These are phyloP conservation scores for Ommatoiulus sabulosus DNA, from an alignment of 2,888 invertebrate genomes.

Conservation along the genomic window DNA sequence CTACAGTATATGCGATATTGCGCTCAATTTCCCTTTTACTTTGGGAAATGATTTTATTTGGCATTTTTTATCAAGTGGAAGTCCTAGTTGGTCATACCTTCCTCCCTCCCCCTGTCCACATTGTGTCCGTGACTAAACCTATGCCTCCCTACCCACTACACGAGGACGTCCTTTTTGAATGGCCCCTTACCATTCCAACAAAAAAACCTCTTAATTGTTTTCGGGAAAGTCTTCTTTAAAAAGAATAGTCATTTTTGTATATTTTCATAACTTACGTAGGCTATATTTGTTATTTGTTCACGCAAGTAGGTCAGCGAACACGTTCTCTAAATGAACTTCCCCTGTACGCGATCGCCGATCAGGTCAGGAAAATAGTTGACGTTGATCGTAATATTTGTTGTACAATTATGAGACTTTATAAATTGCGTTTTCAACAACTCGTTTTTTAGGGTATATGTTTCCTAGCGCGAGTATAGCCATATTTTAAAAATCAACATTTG, in stretches of 20 bases:
- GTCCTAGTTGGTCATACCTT: too few relatives aligned
- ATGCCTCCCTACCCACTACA: too few relatives aligned
- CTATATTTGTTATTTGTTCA: not conserved
- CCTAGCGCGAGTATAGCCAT: too few relatives aligned
- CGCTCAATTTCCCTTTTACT: too few relatives aligned
- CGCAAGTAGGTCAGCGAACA: not conserved
- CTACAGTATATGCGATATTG: too few relatives aligned
- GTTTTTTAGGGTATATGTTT: not conserved
- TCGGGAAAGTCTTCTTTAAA: not conserved
- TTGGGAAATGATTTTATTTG: too few relatives aligned
- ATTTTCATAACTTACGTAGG: not conserved
- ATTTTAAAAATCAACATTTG: too few relatives aligned
- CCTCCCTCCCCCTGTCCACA: too few relatives aligned
- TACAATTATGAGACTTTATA: constrained; percentile 31
- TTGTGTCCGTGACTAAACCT: too few relatives aligned
- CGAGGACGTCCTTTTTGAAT: too few relatives aligned
- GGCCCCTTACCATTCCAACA: not conserved
- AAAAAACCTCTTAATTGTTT: not conserved
- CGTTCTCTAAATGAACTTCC: not conserved
- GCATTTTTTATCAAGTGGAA: too few relatives aligned
- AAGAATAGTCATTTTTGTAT: not conserved
- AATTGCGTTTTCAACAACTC: not conserved
- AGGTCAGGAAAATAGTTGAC: not conserved
- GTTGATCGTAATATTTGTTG: not conserved
- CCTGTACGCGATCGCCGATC: not conserved